Percentiles rank a stretch among this genome's conserved stretches.
Conservation (phyloP, 2,797 vertebrate species). For the Atherinosoma microstoma region DNA sequence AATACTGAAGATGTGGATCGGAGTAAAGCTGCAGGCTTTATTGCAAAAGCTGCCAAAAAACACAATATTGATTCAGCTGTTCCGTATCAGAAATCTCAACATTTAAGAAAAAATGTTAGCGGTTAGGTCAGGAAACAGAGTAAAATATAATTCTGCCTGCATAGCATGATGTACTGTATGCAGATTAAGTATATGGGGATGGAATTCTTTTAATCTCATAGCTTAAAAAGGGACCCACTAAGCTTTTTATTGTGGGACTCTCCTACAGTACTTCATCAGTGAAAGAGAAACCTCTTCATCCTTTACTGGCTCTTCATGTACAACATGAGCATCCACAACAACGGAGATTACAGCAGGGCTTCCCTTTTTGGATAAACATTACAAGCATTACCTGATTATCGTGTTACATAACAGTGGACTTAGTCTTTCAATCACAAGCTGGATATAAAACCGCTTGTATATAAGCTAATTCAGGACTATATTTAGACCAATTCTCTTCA, state of each 20-base stretch:
- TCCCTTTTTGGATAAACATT: no score
- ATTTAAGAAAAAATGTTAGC: slow-evolving; percentile 3
- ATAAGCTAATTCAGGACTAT: neutral
- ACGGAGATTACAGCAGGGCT: no score
- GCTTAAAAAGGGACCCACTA: neutral
- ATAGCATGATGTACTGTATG: neutral
- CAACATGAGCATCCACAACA: neutral
- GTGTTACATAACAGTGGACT: neutral
- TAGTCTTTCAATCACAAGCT: neutral
- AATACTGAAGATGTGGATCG: slow-evolving; percentile 38
- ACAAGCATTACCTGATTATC: neutral
- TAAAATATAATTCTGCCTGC: neutral
- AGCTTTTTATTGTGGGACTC: neutral
- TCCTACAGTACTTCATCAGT: neutral
- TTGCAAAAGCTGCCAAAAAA: slow-evolving; percentile 30
- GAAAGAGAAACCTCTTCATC: neutral
- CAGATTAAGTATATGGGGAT: neutral
- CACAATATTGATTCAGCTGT: slow-evolving; percentile 38
- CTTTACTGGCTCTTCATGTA: neutral
- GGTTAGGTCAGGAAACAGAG: slow-evolving; percentile 1
- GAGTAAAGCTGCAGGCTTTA: slow-evolving; percentile 34
- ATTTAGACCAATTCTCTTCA: neutral
- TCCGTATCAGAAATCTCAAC: slow-evolving; percentile 9
- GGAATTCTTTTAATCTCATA: neutral
- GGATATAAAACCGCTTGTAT: neutral